Base-by-base conservation (phyloP, 2,888 invertebrate genomes). In the Brachyptera putata region DNA sequence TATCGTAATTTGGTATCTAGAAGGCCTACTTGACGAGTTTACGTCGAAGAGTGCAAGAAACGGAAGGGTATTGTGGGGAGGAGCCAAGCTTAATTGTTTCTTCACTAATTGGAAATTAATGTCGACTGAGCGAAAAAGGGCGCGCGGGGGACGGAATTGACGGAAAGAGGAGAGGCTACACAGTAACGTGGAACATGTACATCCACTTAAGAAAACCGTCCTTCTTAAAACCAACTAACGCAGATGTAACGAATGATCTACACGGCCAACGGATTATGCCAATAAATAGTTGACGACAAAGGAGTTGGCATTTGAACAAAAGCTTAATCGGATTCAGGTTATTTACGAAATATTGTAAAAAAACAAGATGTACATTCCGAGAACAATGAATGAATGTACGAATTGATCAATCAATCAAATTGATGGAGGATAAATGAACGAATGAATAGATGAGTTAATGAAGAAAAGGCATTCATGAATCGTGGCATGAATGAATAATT, bases 51-150 rank as follows among this genome's bases (percentile, higher is more conserved):
- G n/a, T n/a, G n/a, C n/a, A n/a, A n/a, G n/a, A n/a, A n/a, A n/a
- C n/a, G n/a, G n/a, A n/a, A n/a, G n/a, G n/a, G n/a, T n/a, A n/a
- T n/a, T n/a, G n/a, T n/a, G n/a, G n/a, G n/a, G n/a, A n/a, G n/a
- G n/a, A n/a, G n/a, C n/a, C 39, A 36, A 25, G 58, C 39, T 26
- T 53, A 53, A 41, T 53, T 59, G n/a, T n/a, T 53, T 50, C 25
- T n/a, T 18, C 49, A 43, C 58, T 59, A 59, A 59, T 59, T 59
- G 58, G 41, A 53, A 59, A 59, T 59, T 59, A 59, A 59, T 59
- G 58, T 59, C 58, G 41, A 53, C 58, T 59, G 24, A 24, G 24
- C 5, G 46, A 46, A 46, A 46, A 46, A 46, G 46, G 46, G 22
- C 21, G 46, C n/a, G 46, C 46, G 21, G 24, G 24, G 46, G 22